These are phyloP conservation scores for Drosophila insularis DNA, from an alignment of 1,140 invertebrate species.

Conservation along the genomic window DNA sequence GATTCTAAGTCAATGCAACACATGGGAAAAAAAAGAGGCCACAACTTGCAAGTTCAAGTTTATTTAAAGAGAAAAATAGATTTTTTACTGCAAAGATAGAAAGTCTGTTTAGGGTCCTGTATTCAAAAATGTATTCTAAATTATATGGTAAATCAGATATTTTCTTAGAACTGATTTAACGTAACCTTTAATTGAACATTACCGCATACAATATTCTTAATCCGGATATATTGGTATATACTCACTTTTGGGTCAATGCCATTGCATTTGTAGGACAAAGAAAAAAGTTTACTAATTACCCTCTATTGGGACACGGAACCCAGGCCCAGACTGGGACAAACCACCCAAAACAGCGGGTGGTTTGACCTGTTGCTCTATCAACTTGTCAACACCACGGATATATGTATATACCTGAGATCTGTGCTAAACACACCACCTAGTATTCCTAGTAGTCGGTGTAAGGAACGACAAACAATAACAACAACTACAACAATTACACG, in stretches of 20 bases:
- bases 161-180: no score
- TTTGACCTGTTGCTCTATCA: constrained; percentile 60
- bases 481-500: background rate
- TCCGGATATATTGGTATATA: background rate
- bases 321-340: constrained; percentile 14
- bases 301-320: constrained; percentile 29
- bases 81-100: background rate
- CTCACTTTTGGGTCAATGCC: constrained; percentile 39
- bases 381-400: constrained; percentile 45
- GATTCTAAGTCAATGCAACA: constrained; percentile 12
- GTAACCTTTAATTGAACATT: background rate
- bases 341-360: constrained; percentile 40
- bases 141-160: background rate
- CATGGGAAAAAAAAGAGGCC: constrained; percentile 15
- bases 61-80: background rate
- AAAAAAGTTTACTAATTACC: constrained; percentile 43
- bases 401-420: constrained; percentile 65
- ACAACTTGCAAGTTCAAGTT: background rate
- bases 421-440: constrained; percentile 70
- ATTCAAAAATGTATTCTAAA: background rate
- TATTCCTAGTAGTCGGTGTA: constrained; percentile 27
- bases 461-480: constrained; percentile 31
- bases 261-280: constrained; percentile 27
- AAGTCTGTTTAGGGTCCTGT: background rate
- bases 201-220: background rate